These are phyloP conservation scores for Cassiopea xamachana DNA, from an alignment of 30 jellyfish, hydroid and myxozoan genomes.

Conservation along the genomic window DNA sequence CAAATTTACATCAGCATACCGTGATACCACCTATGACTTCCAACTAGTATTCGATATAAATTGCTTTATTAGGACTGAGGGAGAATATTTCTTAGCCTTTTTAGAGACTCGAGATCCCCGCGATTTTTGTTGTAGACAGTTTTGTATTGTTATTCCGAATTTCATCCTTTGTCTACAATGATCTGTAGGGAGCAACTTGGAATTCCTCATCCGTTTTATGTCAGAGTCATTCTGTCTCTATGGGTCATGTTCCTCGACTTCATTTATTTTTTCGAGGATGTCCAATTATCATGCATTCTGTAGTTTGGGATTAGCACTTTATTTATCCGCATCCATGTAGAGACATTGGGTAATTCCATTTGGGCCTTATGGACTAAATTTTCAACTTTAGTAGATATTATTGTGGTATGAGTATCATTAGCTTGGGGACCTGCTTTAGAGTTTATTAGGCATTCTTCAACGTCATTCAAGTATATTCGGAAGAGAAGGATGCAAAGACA, in stretches of 20 bases:
- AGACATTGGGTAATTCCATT: slow-evolving; percentile 3
- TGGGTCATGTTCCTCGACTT: background rate
- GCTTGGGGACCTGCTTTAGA: slow-evolving; percentile 16
- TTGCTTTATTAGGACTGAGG: slow-evolving; percentile 7
- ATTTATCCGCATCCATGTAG: slow-evolving; percentile 35
- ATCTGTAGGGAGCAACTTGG: slow-evolving; percentile 20
- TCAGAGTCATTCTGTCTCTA: slow-evolving; percentile 6
- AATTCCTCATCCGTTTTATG: background rate
- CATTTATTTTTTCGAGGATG: slow-evolving; percentile 1
- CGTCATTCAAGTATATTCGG: slow-evolving; percentile 20
- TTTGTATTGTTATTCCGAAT: slow-evolving; percentile 12
- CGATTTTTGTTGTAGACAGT: background rate
- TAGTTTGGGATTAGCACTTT: slow-evolving; percentile 15
- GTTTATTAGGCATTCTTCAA: slow-evolving; percentile 18
- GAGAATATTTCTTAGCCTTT: slow-evolving; percentile 19
- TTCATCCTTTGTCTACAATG: slow-evolving; percentile 31
- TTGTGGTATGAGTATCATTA: slow-evolving; percentile 27
- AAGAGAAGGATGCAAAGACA: slow-evolving; percentile 46
- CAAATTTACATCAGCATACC: slow-evolving; percentile 28
- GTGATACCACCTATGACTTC: background rate
- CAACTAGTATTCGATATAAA: slow-evolving; percentile 22
- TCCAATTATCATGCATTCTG: slow-evolving; percentile 2
- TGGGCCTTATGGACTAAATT: slow-evolving; percentile 11
- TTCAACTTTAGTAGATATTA: slow-evolving; percentile 14
- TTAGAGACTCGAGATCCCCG: slow-evolving; percentile 12